Percentiles rank a stretch among this genome's conserved stretches.
Evolutionary conservation across 1,140 invertebrate species (phyloP).

Genomic region (Drosophila dunni): DNA sequence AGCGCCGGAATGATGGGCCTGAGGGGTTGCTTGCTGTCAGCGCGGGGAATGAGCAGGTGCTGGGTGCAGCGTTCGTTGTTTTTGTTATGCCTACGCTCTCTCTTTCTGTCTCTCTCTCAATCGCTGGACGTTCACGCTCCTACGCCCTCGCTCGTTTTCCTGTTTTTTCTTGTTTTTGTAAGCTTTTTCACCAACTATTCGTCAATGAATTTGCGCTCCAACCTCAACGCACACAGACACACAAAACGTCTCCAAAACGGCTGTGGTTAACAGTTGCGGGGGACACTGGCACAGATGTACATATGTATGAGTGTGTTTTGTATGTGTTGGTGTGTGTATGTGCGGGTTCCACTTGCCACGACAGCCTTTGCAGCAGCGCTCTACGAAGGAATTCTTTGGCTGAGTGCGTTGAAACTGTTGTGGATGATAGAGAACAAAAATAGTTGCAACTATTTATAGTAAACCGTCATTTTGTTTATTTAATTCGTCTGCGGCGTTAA

Average conservation of each 20-base stretch:
- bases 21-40: constrained; percentile 10
- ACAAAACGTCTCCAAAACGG: constrained; percentile 31
- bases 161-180: constrained; percentile 6
- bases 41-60: constrained; percentile 24
- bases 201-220: constrained; percentile 73
- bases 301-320: constrained; percentile 46
- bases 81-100: constrained; percentile 63
- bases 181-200: constrained; percentile 62
- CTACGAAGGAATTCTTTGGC: constrained; percentile 69
- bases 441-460: constrained; percentile 75
- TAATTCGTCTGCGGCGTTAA: constrained; percentile 20
- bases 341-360: constrained; percentile 75
- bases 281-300: constrained; percentile 49
- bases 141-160: constrained; percentile 27
- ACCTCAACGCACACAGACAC: constrained; percentile 28
- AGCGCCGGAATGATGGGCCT: constrained; percentile 12
- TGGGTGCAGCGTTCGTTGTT: constrained; percentile 78
- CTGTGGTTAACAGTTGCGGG: constrained; percentile 25
- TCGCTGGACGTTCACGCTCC: constrained; percentile 18
- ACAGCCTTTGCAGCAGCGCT: constrained; percentile 63
- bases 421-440: constrained; percentile 59
- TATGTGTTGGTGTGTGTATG: constrained; percentile 56
- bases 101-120: constrained; percentile 21
- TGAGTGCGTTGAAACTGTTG: constrained; percentile 56
- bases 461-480: constrained; percentile 35